Base-by-base conservation (phyloP, 2,113 vertebrate genomes). In the Hirundichthys speculiger region DNA sequence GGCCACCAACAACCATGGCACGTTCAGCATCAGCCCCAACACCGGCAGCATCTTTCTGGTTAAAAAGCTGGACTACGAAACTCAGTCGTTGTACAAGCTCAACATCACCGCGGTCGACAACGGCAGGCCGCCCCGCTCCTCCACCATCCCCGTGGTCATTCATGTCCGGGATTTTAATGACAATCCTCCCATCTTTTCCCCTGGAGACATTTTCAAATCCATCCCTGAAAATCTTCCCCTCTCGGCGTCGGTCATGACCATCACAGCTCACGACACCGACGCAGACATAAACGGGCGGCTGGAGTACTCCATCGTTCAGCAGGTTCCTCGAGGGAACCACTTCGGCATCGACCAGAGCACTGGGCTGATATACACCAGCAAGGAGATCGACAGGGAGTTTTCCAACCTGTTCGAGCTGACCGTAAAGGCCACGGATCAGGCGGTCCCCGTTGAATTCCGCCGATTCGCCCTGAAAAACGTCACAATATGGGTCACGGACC, bases 131-230 rank as follows among this genome's bases (percentile, higher is more conserved):
- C 90, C 95, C 0, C 93, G 94, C 34, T 98, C 96, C 2, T 95
- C 96, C 0, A 96, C 95, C 0, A 95, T 99, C 74, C 96, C 96
- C 0, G 93, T 99, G 48, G 86, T 98, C 2, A 96, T 99, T 58
- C 95, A 96, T 0, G 95, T 99, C 43, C 90, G 97, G 69, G 98
- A 99, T 80, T 99, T 97, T 71, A 99, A 99, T 16, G 98, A 99
- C 83, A 99, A 99, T 25, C 93, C 96, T 34, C 98, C 98, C 1
- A 75, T 94, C 42, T 99, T 99, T 75, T 90, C 94, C 7, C 93
- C 96, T 0, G 97, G 96, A 14, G 96, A 99, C 73, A 95, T 99
- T 68, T 98, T 99, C 73, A 97, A 98, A 56, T 97, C 98, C 6
- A 95, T 99, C 43, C 83, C 94, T 11, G 98, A 99, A 91, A 98